Percentiles rank a stretch among this genome's conserved stretches.
Evolutionary conservation across 2,888 invertebrate genomes (phyloP).

Genomic region (Sphaerophoria taeniata): DNA sequence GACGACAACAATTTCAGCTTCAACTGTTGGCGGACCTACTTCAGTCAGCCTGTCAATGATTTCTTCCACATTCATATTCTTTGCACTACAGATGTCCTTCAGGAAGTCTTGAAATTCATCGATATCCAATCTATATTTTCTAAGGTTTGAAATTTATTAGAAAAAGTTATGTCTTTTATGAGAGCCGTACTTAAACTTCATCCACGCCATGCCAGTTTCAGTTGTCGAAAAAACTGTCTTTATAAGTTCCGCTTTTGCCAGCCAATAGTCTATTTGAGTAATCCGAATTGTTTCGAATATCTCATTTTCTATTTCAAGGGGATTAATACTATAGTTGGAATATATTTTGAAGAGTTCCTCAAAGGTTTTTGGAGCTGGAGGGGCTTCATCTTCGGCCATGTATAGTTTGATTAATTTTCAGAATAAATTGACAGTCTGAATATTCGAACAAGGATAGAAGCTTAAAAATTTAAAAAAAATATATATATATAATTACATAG

Average conservation of each 20-base stretch:
- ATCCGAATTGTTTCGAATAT: conserved; percentile 77
- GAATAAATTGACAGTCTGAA: conserved; percentile 1
- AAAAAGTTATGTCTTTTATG: background rate
- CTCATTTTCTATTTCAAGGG: conserved; percentile 77
- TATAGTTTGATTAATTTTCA: conserved; percentile 5
- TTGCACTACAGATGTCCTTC: conserved; percentile 73
- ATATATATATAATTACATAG: no score
- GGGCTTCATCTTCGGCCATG: conserved; percentile 77
- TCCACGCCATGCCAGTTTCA: conserved; percentile 78
- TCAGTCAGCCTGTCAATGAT: conserved; percentile 75
- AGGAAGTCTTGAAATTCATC: conserved; percentile 78
- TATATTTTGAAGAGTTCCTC: conserved; percentile 77
- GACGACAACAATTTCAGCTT: conserved; percentile 46
- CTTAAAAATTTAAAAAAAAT: background rate
- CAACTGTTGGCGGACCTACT: conserved; percentile 75
- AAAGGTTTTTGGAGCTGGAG: conserved; percentile 76
- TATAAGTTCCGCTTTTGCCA: conserved; percentile 77
- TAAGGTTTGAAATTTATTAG: conserved; percentile 42
- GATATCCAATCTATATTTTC: conserved; percentile 79
- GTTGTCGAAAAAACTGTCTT: conserved; percentile 75
- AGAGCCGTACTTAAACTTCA: conserved; percentile 77
- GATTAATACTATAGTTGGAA: conserved; percentile 75
- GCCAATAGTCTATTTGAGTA: conserved; percentile 78
- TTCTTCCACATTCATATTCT: conserved; percentile 69
- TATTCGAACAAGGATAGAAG: background rate